Evolutionary conservation across 2,797 vertebrate species (phyloP).

Genomic region (Valencia hispanica): DNA sequence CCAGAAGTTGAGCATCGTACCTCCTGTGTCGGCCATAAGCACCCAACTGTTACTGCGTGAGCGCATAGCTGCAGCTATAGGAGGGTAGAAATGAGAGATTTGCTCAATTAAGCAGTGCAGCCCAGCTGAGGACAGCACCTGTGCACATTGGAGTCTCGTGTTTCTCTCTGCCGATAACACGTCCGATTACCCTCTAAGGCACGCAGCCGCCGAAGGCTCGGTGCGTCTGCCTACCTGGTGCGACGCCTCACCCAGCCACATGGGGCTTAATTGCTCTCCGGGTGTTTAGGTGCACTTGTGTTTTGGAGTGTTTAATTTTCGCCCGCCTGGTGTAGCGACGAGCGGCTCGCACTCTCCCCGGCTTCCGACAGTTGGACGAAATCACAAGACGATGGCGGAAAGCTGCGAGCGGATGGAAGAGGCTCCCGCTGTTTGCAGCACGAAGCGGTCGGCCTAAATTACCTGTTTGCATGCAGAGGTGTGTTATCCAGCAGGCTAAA

Average conservation of each 20-base stretch:
- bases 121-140: conserved; percentile 83
- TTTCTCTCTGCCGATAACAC: conserved; percentile 65
- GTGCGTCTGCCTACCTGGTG: conserved; percentile 72
- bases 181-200: conserved; percentile 79
- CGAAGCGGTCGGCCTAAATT: conserved; percentile 44
- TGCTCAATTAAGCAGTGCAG: conserved; percentile 83
- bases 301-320: conserved; percentile 73
- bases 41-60: conserved; percentile 54
- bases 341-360: conserved; percentile 56
- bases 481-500: conserved; percentile 34
- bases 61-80: conserved; percentile 79
- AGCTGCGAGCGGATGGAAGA: conserved; percentile 37
- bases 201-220: conserved; percentile 41
- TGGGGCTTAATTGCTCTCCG: conserved; percentile 72
- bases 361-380: conserved; percentile 62
- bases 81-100: conserved; percentile 82
- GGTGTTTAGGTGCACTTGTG: conserved; percentile 69
- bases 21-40: conserved; percentile 62
- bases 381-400: conserved; percentile 38
- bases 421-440: conserved; percentile 56
- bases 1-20: conserved; percentile 43
- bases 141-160: conserved; percentile 67
- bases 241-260: conserved; percentile 40
- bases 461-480: conserved; percentile 53
- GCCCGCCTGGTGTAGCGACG: conserved; percentile 64